Conservation (phyloP, 2,113 vertebrate species). For the Propithecus coquereli region DNA sequence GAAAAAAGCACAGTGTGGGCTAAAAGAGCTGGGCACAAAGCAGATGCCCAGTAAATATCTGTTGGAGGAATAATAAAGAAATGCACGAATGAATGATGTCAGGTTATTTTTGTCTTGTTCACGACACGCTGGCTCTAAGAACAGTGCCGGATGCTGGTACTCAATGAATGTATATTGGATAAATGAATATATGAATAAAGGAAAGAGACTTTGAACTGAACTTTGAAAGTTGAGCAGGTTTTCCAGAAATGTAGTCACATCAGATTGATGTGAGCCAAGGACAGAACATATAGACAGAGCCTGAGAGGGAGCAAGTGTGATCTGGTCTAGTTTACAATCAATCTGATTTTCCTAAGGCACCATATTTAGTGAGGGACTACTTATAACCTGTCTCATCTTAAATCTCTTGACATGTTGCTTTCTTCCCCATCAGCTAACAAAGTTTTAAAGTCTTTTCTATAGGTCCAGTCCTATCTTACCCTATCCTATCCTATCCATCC, state of each 20-base stretch:
- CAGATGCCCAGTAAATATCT: not conserved
- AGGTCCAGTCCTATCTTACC: not conserved
- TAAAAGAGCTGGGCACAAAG: not conserved
- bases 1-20: not conserved
- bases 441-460: not conserved
- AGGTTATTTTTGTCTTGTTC: not conserved
- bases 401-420: not conserved
- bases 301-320: not conserved
- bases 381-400: not conserved
- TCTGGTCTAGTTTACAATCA: not conserved
- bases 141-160: not conserved
- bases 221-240: not conserved
- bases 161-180: not conserved
- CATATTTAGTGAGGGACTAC: not conserved
- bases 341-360: not conserved
- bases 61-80: not conserved
- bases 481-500: not conserved
- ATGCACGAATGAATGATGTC: not conserved
- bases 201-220: not conserved
- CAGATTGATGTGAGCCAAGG: not conserved
- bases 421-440: not conserved
- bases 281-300: not conserved
- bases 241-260: not conserved
- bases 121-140: not conserved
- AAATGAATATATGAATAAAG: not conserved